Conservation (phyloP, 2,888 invertebrate genomes). For the Pachymerium ferrugineum region DNA sequence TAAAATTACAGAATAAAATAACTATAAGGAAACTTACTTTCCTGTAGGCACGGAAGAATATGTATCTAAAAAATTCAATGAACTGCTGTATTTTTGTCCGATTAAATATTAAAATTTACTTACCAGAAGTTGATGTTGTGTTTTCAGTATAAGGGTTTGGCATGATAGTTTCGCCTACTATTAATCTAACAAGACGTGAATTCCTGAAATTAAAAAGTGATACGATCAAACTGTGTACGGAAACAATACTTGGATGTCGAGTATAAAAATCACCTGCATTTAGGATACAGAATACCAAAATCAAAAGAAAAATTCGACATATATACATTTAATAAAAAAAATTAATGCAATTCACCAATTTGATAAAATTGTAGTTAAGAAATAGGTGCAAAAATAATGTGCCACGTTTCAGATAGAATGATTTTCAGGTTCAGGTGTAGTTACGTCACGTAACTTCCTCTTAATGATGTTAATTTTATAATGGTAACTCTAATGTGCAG, state of each 20-base stretch:
- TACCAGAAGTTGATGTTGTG: background rate
- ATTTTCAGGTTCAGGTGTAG: background rate
- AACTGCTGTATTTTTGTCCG: background rate
- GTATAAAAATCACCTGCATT: background rate
- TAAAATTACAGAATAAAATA: background rate
- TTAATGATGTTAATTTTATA: background rate
- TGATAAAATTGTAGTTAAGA: background rate
- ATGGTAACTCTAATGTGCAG: no score
- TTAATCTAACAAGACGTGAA: no score
- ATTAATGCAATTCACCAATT: no score
- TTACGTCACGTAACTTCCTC: background rate
- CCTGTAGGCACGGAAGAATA: background rate
- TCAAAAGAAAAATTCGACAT: background rate
- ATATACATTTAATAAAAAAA: background rate
- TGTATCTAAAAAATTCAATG: background rate
- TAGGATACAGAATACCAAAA: background rate
- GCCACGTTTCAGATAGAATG: background rate
- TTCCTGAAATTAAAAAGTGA: background rate
- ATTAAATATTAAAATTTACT: background rate
- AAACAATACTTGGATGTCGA: no score
- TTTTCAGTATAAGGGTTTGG: background rate
- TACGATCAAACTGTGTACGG: background rate
- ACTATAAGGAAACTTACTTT: background rate
- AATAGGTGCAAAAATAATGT: background rate
- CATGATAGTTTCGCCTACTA: background rate